phyloP scores from a whole-genome alignment of 2,888 invertebrate genomes.

The Nasonovia ribisnigri region DNA sequence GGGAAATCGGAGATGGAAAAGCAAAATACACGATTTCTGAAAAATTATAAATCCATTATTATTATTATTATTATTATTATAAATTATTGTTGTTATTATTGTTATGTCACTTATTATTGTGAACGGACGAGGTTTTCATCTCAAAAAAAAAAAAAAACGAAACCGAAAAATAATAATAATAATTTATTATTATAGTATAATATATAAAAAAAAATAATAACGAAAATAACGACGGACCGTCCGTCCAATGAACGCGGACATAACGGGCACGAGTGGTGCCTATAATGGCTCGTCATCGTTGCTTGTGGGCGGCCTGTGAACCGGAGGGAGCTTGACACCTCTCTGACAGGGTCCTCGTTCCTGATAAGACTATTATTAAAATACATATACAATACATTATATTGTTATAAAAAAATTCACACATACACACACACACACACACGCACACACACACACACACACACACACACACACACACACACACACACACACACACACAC shows the following conservation, averaged over 20 bases:
- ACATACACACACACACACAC: no score
- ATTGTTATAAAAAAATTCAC: constrained; percentile 24
- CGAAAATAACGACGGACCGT: background rate
- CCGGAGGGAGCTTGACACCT: constrained; percentile 22
- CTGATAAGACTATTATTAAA: constrained; percentile 12
- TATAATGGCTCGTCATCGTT: background rate
- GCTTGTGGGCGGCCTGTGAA: background rate
- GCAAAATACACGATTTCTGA: background rate
- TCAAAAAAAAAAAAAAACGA: background rate
- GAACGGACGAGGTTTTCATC: background rate
- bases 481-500: background rate
- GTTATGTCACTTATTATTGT: background rate
- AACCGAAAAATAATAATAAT: background rate
- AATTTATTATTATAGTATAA: constrained; percentile 7
- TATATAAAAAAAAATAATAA: constrained; percentile 4
- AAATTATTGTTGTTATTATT: constrained; percentile 21
- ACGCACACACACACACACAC: background rate
- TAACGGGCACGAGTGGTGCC: background rate
- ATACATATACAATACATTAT: constrained; percentile 4
- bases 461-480: background rate
- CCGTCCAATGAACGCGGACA: background rate
- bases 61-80: background rate
- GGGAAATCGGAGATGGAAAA: background rate
- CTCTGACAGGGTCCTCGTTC: constrained; percentile 28
- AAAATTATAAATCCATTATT: background rate